Conservation (phyloP, 2,113 vertebrate species). For the Anoplopoma fimbria region DNA sequence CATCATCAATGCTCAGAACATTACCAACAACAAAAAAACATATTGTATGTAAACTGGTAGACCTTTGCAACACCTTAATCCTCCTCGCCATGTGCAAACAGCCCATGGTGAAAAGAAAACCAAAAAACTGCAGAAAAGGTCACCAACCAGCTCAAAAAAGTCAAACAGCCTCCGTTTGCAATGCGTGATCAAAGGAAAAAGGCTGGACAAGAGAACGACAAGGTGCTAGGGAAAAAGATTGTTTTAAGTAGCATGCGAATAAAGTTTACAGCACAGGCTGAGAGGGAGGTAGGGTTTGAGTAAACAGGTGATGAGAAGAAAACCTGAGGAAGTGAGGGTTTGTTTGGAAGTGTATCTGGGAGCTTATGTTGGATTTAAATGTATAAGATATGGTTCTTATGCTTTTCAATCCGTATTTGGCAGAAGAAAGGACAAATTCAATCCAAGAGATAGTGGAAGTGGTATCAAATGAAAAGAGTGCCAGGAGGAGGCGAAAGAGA, state of each 20-base stretch:
- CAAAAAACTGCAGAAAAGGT: not conserved
- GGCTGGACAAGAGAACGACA: not conserved
- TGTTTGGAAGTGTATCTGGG: slow-evolving; percentile 4
- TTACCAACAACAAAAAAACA: slow-evolving; percentile 21
- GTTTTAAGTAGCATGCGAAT: slow-evolving; percentile 35
- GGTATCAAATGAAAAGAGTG: not conserved
- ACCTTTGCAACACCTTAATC: not conserved
- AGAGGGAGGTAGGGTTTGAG: not conserved
- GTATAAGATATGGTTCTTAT: slow-evolving; percentile 29
- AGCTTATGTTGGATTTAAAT: slow-evolving; percentile 38
- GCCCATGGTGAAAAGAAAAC: not conserved
- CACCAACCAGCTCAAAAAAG: not conserved
- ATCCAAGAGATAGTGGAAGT: not conserved
- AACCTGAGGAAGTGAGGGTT: not conserved
- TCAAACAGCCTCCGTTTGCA: not conserved
- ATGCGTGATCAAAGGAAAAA: slow-evolving; percentile 16
- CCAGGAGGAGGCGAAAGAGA: not conserved
- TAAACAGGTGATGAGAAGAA: not conserved
- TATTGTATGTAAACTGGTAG: not conserved
- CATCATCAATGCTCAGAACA: slow-evolving; percentile 55
- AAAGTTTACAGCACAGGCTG: not conserved
- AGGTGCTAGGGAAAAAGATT: slow-evolving; percentile 13
- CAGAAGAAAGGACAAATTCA: slow-evolving; percentile 17
- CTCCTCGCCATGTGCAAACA: slow-evolving; percentile 20
- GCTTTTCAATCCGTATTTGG: slow-evolving; percentile 39